Evolutionary conservation across 2,888 invertebrate genomes (phyloP), one percentile per base, ranked within the genome.

Genomic region (Ceraclea dissimilis): DNA sequence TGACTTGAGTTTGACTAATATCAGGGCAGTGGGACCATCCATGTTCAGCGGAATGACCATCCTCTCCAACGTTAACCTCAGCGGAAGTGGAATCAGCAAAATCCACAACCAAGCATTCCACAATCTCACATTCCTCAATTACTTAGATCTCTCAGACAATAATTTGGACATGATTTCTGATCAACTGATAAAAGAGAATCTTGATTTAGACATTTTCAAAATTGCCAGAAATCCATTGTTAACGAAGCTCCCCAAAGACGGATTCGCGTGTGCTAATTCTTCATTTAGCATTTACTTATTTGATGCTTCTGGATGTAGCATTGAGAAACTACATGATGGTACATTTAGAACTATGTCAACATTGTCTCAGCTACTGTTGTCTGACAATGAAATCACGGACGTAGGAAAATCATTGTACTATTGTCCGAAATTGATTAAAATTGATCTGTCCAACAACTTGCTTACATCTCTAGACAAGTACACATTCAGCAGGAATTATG

Each of bases 101-200:
- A 83, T 90, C 57, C 81, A 85, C 65, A 80, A 81, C 17, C 83
- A 84, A 65, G 83, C 87, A 5, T 86, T 90, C 72, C 72, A 79
- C 44, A 76, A 79, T 59, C 78, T 90, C 57, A 78, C 79, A 54
- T 81, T 83, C 61, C 75, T 90, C 43, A 81, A 83, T 62, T 79
- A 84, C 66, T 77, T 90, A 60, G 87, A 90, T 69, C 75, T 90
- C 59, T 87, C 89, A 2, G 79, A 82, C 64, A 90, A 91, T 67
- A 77, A 82, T 60, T 69, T 90, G 51, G 82, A 82, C 53, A 80
- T 81, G 60, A 72, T 90, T 31, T 84, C 83, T 0, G 80, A 81
- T 57, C 79, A 84, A 67, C 75, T 88, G 51, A 86, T 90, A 66
- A 80, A 79, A 61, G 80, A 81, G 65, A 89, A 89, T 67, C 75